Evolutionary conservation across 2,797 vertebrate genomes (phyloP), one percentile per base, ranked within the genome.

Genomic region (Micrastur ruficollis): DNA sequence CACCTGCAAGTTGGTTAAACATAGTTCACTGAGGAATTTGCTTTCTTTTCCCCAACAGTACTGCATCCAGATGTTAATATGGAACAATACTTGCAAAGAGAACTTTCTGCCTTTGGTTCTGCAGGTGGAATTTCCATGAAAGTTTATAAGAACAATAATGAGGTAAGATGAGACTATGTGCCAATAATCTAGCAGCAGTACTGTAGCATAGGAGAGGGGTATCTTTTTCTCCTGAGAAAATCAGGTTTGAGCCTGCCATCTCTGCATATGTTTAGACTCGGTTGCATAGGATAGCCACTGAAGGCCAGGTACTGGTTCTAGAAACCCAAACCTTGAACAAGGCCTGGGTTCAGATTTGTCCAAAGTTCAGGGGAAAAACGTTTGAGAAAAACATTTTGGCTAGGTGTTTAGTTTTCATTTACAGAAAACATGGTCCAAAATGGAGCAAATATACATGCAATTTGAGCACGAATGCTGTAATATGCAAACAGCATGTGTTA

Each of bases 61-160:
- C 61, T 67, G 49, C 87, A 81, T 89, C 73, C 75, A 86, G 72
- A 81, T 72, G 46, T 55, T 78, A 76, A 63, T n/a, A 47, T 12
- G 44, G 78, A 86, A 74, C 40, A 73, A 40, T 38, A 85, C 16
- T 66, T 93, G 36, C 42, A 90, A 86, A 78, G 58, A 65, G 58
- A 78, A 88, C 68, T 90, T 91, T 87, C 78, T 86, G 92, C 40
- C 58, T 86, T 93, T 93, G 44, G 58, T 94, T 97, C 95, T 96
- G 93, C 95, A 93, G 53, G 62, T 96, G 70, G 58, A 81, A 90
- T 88, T 95, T 94, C 85, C 55, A 9, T 47, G 29, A 20, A 76
- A 55, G 12, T 70, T 86, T 83, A 34, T 73, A 71, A 75, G 46
- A 38, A 62, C 29, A 81, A 29, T 78, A 81, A 68, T 32, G 59